phyloP scores from a whole-genome alignment of 2,888 invertebrate genomes.

The Napeogenes sylphis region DNA sequence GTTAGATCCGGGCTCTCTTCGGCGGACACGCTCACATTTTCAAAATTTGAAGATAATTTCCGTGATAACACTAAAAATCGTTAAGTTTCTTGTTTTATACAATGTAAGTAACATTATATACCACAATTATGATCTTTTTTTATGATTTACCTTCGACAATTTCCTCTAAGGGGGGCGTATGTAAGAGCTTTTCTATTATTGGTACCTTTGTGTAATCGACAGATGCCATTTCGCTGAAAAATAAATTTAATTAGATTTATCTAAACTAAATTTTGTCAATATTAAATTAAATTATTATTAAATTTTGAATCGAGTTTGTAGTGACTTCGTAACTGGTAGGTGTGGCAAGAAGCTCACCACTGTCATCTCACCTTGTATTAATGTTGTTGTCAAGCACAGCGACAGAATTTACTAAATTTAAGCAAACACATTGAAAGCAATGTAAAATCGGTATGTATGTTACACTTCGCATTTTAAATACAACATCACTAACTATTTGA shows the following conservation, averaged over 20 bases:
- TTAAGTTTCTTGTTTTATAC: constrained; percentile 1
- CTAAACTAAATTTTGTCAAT: too few relatives aligned
- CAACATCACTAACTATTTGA: background rate
- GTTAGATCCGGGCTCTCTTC: constrained; percentile 92
- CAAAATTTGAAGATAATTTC: constrained; percentile 84
- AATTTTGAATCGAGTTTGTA: background rate
- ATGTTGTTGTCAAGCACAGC: constrained; percentile 38
- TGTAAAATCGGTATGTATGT: constrained; percentile 17
- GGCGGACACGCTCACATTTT: constrained; percentile 83
- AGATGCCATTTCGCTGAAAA: constrained; percentile 50
- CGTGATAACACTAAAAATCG: constrained; percentile 80
- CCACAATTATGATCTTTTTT: background rate
- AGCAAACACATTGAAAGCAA: constrained; percentile 28
- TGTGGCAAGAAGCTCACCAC: background rate
- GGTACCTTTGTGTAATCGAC: constrained; percentile 60
- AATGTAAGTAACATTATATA: constrained; percentile 5
- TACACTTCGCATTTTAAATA: constrained; percentile 14
- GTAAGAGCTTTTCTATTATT: constrained; percentile 76
- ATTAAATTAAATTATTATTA: too few relatives aligned
- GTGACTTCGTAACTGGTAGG: background rate
- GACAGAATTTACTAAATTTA: constrained; percentile 35
- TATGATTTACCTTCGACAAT: constrained; percentile 77
- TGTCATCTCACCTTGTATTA: constrained; percentile 36
- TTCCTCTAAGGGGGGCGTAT: constrained; percentile 80
- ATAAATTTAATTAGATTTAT: background rate